phyloP scores from a whole-genome alignment of 2,113 vertebrate genomes.

The Vicugna pacos region DNA sequence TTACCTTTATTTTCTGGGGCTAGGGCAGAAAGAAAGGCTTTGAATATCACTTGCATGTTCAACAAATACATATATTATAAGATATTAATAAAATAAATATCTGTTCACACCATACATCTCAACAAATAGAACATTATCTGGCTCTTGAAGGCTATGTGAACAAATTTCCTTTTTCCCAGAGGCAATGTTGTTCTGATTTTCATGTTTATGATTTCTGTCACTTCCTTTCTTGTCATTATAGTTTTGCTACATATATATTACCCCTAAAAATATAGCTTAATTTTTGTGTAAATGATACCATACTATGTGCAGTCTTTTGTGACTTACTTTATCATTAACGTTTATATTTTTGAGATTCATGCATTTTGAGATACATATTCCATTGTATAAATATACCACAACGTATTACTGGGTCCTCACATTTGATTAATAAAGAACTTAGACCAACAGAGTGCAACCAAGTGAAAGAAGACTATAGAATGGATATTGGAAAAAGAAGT shows the following conservation, averaged over 20 bases:
- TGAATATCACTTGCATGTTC: neutral
- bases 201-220: constrained; percentile 30
- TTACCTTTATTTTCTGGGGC: constrained; percentile 41
- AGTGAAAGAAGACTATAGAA: neutral
- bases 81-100: neutral
- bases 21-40: constrained; percentile 38
- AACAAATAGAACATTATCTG: neutral
- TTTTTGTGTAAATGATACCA: neutral
- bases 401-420: neutral
- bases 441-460: neutral
- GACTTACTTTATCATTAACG: neutral
- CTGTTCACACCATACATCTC: neutral
- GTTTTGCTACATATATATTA: neutral
- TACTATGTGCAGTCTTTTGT: neutral
- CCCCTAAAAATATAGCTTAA: neutral
- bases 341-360: neutral
- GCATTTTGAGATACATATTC: neutral
- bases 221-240: neutral
- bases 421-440: neutral
- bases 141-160: neutral
- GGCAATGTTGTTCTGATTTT: neutral
- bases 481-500: neutral
- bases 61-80: neutral
- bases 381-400: neutral
- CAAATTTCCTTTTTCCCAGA: neutral